Conservation (phyloP, 2,888 invertebrate species). For the Pecten maximus region DNA sequence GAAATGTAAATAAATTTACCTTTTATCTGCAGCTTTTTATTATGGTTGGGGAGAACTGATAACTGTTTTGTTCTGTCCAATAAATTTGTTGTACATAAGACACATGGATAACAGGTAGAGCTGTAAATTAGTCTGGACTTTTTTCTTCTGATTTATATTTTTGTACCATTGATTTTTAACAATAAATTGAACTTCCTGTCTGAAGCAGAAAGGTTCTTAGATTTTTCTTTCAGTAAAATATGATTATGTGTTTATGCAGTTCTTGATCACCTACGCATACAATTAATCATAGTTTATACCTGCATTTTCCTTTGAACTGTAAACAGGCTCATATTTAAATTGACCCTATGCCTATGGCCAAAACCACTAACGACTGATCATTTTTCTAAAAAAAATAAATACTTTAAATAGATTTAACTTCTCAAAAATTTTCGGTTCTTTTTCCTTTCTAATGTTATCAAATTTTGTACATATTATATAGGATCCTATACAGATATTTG, state of each 20-base stretch:
- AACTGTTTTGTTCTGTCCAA: not conserved
- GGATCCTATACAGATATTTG: constrained; percentile 23
- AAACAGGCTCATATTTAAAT: not conserved
- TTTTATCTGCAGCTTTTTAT: constrained; percentile 33
- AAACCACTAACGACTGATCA: not conserved
- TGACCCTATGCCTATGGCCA: not conserved
- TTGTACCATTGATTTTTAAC: constrained; percentile 31
- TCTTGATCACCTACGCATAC: constrained; percentile 33
- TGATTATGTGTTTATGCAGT: constrained; percentile 31
- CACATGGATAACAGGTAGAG: constrained; percentile 13
- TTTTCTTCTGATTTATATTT: constrained; percentile 28
- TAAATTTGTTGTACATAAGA: not conserved
- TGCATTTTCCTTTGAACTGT: not conserved
- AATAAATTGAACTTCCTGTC: constrained; percentile 1
- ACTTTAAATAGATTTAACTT: not conserved
- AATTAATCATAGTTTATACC: not conserved
- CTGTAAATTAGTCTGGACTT: constrained; percentile 12
- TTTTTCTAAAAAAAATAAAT: not conserved
- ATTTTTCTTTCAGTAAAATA: not conserved
- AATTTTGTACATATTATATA: not conserved
- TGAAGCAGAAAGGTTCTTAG: not conserved
- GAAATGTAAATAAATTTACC: constrained; percentile 26
- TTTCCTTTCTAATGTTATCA: not conserved
- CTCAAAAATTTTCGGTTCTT: not conserved
- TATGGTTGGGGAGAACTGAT: not conserved